Conservation (phyloP, 2,113 vertebrate species). For the Pseudorasbora parva region DNA sequence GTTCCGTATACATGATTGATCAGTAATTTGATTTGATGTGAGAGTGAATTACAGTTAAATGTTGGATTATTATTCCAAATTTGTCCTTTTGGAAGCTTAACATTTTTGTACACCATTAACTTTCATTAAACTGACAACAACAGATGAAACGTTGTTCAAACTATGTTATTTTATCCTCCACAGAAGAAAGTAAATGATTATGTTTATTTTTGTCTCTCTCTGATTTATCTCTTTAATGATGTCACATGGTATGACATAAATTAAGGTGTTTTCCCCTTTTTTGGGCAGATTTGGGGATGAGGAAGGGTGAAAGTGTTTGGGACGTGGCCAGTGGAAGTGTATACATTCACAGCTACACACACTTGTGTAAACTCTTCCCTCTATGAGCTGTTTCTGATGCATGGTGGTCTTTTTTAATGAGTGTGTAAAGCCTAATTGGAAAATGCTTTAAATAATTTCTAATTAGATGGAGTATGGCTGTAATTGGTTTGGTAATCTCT, state of each 20-base stretch:
- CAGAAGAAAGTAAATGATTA: neutral
- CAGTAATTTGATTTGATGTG: neutral
- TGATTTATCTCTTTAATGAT: neutral
- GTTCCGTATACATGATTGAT: neutral
- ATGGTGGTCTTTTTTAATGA: conserved; percentile 76
- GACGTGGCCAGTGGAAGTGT: neutral
- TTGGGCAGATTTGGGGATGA: neutral
- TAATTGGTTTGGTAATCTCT: conserved; percentile 92
- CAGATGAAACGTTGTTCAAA: neutral
- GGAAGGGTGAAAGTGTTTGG: neutral
- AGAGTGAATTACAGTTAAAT: neutral
- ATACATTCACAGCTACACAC: neutral
- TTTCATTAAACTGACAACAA: neutral
- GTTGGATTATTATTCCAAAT: neutral
- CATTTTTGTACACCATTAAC: neutral
- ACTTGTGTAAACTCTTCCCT: neutral
- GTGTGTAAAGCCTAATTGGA: conserved; percentile 86
- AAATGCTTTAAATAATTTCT: conserved; percentile 89
- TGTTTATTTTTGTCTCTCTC: neutral
- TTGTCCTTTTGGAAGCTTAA: neutral
- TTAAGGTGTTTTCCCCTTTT: neutral
- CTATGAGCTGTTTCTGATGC: conserved; percentile 10
- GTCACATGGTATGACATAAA: neutral
- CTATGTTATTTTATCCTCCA: neutral
- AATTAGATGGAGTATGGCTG: conserved; percentile 90